A percentile compares a stretch with the other conserved stretches of the same genome.
Conservation (phyloP, 64 coral and sea anemone genomes). For the Porites lutea region DNA sequence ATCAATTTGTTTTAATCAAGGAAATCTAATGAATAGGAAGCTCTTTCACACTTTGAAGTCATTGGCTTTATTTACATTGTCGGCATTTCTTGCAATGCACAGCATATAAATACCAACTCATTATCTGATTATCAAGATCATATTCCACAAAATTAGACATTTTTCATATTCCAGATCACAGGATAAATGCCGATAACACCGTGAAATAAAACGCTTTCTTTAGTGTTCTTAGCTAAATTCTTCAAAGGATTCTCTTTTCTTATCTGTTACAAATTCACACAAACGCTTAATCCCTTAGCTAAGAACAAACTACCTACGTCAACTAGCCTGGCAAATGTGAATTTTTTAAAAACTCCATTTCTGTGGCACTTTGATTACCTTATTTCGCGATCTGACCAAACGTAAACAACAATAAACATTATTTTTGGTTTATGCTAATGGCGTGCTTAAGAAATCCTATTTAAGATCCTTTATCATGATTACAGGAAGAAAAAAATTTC, state of each 20-base stretch:
- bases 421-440: background rate
- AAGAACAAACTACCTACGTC: background rate
- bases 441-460: background rate
- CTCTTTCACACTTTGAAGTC: too few relatives aligned
- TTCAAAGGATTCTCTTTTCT: background rate
- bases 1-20: background rate
- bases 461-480: background rate
- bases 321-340: background rate
- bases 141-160: background rate
- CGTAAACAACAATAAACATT: background rate
- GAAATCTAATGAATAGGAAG: too few relatives aligned
- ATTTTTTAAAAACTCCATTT: background rate
- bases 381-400: background rate
- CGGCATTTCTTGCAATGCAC: background rate
- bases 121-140: background rate
- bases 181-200: constrained; percentile 23
- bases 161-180: background rate
- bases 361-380: background rate
- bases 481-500: background rate
- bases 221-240: background rate
- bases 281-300: constrained; percentile 5
- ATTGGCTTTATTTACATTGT: too few relatives aligned
- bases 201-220: background rate
- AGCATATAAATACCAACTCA: background rate
- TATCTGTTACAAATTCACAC: background rate